A percentile compares a stretch with the other conserved stretches of the same genome.
Conservation (phyloP, 2,888 invertebrate species). For the Junonia oenone region DNA sequence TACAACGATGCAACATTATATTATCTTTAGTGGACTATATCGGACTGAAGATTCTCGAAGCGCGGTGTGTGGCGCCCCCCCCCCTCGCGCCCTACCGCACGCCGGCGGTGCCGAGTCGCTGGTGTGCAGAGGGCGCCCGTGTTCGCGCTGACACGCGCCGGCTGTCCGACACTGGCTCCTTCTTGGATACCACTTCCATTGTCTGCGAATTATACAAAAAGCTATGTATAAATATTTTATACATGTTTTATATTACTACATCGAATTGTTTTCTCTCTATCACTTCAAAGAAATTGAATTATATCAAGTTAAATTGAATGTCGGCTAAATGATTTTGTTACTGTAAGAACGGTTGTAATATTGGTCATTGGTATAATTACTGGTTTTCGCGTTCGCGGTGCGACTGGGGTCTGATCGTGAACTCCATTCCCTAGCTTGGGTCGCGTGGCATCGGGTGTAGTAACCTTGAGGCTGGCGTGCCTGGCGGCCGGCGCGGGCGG, state of each 20-base stretch:
- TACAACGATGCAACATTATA: conserved; percentile 9
- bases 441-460: too few relatives aligned
- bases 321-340: too few relatives aligned
- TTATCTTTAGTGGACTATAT: conserved; percentile 9
- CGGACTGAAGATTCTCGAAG: neutral
- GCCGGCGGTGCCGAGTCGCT: conserved; percentile 53
- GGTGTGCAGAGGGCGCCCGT: conserved; percentile 49
- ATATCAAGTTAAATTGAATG: too few relatives aligned
- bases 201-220: conserved; percentile 35
- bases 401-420: too few relatives aligned
- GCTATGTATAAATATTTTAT: neutral
- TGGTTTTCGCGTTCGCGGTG: too few relatives aligned
- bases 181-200: conserved; percentile 42
- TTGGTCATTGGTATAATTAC: too few relatives aligned
- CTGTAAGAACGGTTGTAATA: too few relatives aligned
- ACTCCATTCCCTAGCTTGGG: too few relatives aligned
- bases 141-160: conserved; percentile 49
- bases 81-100: conserved; percentile 43
- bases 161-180: conserved; percentile 72
- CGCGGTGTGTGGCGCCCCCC: conserved; percentile 17
- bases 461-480: conserved; percentile 5
- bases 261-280: too few relatives aligned
- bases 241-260: too few relatives aligned
- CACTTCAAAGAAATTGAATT: too few relatives aligned
- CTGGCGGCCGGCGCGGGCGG: conserved; percentile 9